A percentile compares a stretch with the other conserved stretches of the same genome.
Conservation (phyloP, 1,140 invertebrate genomes). For the Druon quercuslanigerum region DNA sequence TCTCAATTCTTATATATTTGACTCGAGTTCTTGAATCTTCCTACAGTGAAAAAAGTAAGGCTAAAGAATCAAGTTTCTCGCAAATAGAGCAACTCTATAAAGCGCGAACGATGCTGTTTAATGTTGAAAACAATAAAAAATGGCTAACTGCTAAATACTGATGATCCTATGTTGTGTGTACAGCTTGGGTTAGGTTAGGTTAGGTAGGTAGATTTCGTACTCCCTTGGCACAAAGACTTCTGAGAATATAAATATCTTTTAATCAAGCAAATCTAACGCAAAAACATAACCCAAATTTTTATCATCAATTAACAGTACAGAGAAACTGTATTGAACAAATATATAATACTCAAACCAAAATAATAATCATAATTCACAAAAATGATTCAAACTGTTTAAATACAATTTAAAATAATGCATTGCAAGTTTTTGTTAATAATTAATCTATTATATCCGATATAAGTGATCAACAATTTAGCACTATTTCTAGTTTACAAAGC, state of each 20-base stretch:
- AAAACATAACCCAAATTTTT: background rate
- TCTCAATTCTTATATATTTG: too few relatives aligned
- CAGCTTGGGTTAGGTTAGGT: slow-evolving; percentile 5
- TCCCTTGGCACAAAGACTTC: slow-evolving; percentile 3
- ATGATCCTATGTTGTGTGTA: background rate
- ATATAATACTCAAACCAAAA: background rate
- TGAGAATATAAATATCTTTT: slow-evolving; percentile 20
- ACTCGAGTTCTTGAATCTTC: too few relatives aligned
- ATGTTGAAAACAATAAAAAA: background rate
- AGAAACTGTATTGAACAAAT: background rate
- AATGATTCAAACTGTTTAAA: too few relatives aligned
- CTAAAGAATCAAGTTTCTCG: background rate
- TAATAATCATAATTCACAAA: too few relatives aligned
- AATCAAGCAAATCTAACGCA: background rate
- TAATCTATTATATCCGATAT: too few relatives aligned
- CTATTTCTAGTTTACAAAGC: too few relatives aligned
- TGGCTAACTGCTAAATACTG: slow-evolving; percentile 15
- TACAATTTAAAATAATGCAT: too few relatives aligned
- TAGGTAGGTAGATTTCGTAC: background rate
- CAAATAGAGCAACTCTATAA: slow-evolving; percentile 22
- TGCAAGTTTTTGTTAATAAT: too few relatives aligned
- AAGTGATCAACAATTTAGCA: too few relatives aligned
- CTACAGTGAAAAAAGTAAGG: too few relatives aligned
- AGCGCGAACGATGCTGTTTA: background rate
- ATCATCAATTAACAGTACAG: background rate